These are phyloP conservation scores for Agelas oroides DNA, from an alignment of 37 sponge, comb jelly and placozoan genomes.

Conservation along the genomic window DNA sequence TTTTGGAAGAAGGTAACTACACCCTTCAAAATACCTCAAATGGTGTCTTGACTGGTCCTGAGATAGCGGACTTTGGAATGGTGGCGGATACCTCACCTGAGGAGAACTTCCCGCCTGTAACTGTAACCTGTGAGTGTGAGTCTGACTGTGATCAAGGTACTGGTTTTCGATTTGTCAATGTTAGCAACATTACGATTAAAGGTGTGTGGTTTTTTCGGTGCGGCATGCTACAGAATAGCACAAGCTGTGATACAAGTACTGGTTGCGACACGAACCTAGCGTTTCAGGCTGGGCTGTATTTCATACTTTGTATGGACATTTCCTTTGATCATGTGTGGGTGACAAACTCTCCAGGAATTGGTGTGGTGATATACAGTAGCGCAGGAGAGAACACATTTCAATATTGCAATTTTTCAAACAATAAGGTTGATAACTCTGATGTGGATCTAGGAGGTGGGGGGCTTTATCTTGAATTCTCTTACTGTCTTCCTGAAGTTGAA, in stretches of 20 bases:
- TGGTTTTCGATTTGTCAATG: constrained; percentile 46
- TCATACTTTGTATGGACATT: constrained; percentile 8
- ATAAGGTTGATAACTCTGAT: background rate
- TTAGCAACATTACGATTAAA: constrained; percentile 6
- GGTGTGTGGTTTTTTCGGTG: constrained; percentile 24
- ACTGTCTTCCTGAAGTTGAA: constrained; percentile 33
- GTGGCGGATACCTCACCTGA: background rate
- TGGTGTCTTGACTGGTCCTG: background rate
- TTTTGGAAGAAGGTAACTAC: background rate
- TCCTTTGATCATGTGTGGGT: constrained; percentile 13
- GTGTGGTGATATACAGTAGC: constrained; percentile 42
- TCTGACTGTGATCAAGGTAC: background rate
- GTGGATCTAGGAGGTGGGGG: constrained; percentile 46
- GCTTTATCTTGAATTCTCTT: constrained; percentile 47
- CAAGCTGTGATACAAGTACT: constrained; percentile 13
- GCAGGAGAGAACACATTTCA: constrained; percentile 21
- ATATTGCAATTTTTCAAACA: constrained; percentile 13
- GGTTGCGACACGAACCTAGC: background rate
- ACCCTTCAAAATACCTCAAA: background rate
- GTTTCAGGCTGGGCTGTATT: constrained; percentile 30
- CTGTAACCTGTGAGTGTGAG: too few species aligned
- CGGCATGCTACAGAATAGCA: constrained; percentile 33
- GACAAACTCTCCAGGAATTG: constrained; percentile 10
- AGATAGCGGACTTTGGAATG: background rate
- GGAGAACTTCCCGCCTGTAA: too few species aligned